Conservation (phyloP, 2,888 invertebrate species). For the Himalopsyche tibetana region DNA sequence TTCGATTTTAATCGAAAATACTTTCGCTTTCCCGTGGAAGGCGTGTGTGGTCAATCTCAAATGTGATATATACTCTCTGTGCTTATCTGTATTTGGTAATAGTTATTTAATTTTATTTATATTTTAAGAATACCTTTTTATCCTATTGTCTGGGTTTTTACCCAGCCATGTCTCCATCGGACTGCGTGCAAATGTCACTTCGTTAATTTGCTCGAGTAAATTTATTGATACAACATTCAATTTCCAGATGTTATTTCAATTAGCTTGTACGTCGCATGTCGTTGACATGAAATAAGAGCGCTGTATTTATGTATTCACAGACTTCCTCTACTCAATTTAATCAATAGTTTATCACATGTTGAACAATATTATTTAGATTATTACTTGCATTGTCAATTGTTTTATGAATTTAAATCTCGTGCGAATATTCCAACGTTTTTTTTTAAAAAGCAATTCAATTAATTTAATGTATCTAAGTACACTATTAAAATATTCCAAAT, state of each 20-base stretch:
- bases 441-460: no score
- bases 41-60: slow-evolving; percentile 54
- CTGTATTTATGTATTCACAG: slow-evolving; percentile 43
- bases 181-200: slow-evolving; percentile 53
- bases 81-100: slow-evolving; percentile 49
- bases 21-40: slow-evolving; percentile 57
- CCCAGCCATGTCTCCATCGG: background rate
- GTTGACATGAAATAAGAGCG: slow-evolving; percentile 49
- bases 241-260: slow-evolving; percentile 61
- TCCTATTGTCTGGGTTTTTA: background rate
- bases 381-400: background rate
- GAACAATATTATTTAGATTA: background rate
- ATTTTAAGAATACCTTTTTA: background rate
- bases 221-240: slow-evolving; percentile 61
- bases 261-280: slow-evolving; percentile 48
- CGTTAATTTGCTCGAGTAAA: slow-evolving; percentile 38
- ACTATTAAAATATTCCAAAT: no score
- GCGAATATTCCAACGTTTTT: no score
- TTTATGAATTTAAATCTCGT: background rate
- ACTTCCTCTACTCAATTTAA: slow-evolving; percentile 23
- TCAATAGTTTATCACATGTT: slow-evolving; percentile 29
- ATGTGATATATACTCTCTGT: slow-evolving; percentile 53
- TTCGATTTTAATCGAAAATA: slow-evolving; percentile 54
- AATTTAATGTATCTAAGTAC: no score
- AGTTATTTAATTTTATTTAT: background rate